Evolutionary conservation across 2,888 invertebrate species (phyloP), one percentile per base, ranked within the genome.

Genomic region (Ormyrus rosae): DNA sequence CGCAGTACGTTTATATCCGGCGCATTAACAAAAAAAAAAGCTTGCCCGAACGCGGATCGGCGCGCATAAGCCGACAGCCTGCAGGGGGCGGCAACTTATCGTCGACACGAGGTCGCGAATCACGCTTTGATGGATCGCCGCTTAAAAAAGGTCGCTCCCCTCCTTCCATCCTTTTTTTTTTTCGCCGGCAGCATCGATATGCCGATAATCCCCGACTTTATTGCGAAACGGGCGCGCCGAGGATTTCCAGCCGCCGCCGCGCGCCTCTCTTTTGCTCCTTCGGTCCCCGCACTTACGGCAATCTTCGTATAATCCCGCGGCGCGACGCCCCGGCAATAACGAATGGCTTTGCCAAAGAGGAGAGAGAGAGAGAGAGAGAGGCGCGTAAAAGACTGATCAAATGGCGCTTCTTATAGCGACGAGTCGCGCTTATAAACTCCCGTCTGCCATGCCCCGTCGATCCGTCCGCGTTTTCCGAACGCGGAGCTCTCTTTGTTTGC

Each of bases 151-250:
- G 67, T 61, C 50, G n/a, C 11, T 48, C n/a, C 19, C 19, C 53
- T 63, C 64, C 6, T 48, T 34, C 6, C 55, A 34, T 11, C 6
- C 3, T 67, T 7, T 48, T 6, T 67, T 11, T 48, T 34, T 45
- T 55, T 34, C 51, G 10, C 71, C 19, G 11, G 51, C 45, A 9
- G 80, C 72, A 77, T 77, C 81, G 81, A 81, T 77, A 77, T 64
- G 64, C 73, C 75, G 81, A 82, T 82, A 73, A 82, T 79, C 79
- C 79, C 75, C 46, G 78, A 79, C 69, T 78, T 79, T 82, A 82
- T 82, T 82, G 73, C 72, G 76, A 76, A 82, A 79, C 78, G 77
- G 64, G 81, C 51, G 69, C 69, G 64, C 48, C 34, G 70, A 78
- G 78, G 72, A 72, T 72, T 73, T 67, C 65, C 34, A n/a, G 8